These are phyloP conservation scores for Danio kyathit DNA, from an alignment of 2,797 vertebrate species.

Conservation along the genomic window DNA sequence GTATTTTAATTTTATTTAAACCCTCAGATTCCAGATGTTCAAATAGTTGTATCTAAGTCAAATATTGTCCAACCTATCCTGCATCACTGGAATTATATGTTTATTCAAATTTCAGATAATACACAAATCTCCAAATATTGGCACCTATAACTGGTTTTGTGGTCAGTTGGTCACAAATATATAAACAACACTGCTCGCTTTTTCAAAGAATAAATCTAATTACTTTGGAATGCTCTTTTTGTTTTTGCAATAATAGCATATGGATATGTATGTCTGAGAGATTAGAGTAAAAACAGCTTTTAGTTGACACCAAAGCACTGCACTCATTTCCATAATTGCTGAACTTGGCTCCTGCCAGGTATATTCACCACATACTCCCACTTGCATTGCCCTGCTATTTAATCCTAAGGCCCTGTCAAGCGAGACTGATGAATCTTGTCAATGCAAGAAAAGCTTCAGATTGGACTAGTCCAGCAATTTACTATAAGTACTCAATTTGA, in stretches of 20 bases:
- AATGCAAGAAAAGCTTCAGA: conserved; percentile 63
- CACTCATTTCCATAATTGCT: conserved; percentile 69
- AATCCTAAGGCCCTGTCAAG: conserved; percentile 68
- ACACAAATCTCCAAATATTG: no score
- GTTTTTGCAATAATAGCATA: background rate
- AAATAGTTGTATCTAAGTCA: no score
- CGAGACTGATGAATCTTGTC: conserved; percentile 74
- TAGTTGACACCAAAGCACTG: conserved; percentile 36
- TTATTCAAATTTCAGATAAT: no score
- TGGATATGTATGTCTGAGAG: conserved; percentile 40
- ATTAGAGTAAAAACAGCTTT: conserved; percentile 38
- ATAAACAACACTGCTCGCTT: conserved; percentile 8
- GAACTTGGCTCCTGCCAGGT: conserved; percentile 63
- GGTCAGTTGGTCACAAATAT: no score
- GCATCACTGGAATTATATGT: no score
- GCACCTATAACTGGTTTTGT: no score
- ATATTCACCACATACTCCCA: conserved; percentile 64
- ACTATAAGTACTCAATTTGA: conserved; percentile 41
- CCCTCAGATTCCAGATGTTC: no score
- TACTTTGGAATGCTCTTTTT: background rate
- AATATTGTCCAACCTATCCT: no score
- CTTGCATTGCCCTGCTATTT: conserved; percentile 67
- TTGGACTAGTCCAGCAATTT: conserved; percentile 65
- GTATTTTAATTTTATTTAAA: no score
- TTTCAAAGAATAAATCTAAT: conserved; percentile 5